phyloP scores from a whole-genome alignment of 2,113 vertebrate species.

The Xiphorhynchus elegans region DNA sequence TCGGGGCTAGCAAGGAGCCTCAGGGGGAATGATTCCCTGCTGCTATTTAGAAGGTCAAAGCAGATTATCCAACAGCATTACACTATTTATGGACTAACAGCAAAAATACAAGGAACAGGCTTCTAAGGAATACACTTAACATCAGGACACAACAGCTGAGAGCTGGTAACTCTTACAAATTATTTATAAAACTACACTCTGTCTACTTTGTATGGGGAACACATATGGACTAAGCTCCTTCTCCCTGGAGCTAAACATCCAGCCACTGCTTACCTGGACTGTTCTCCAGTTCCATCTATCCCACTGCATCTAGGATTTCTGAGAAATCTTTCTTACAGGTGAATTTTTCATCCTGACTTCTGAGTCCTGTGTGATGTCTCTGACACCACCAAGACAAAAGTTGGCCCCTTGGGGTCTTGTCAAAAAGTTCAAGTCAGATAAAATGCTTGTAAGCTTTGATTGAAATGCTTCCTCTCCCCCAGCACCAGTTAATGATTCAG shows the following conservation, averaged over 20 bases:
- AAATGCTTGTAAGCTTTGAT: conserved; percentile 62
- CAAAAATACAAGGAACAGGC: neutral
- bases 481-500: conserved; percentile 65
- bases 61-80: neutral
- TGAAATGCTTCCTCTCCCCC: conserved; percentile 59
- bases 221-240: rapidly evolving
- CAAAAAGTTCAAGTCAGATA: conserved; percentile 63
- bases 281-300: neutral
- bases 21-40: neutral
- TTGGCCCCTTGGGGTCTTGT: conserved; percentile 64
- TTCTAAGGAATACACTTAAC: neutral
- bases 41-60: neutral
- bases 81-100: neutral
- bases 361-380: conserved; percentile 36
- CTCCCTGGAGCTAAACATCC: neutral
- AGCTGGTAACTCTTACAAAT: neutral
- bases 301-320: neutral
- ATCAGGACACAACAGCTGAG: neutral
- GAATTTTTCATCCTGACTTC: conserved; percentile 54
- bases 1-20: neutral
- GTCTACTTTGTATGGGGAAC: neutral
- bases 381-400: conserved; percentile 65
- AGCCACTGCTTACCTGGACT: neutral
- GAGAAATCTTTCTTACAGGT: neutral
- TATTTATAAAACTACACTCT: neutral